phyloP scores from a whole-genome alignment of 2,888 invertebrate genomes.

The Cryptus viduatorius region DNA sequence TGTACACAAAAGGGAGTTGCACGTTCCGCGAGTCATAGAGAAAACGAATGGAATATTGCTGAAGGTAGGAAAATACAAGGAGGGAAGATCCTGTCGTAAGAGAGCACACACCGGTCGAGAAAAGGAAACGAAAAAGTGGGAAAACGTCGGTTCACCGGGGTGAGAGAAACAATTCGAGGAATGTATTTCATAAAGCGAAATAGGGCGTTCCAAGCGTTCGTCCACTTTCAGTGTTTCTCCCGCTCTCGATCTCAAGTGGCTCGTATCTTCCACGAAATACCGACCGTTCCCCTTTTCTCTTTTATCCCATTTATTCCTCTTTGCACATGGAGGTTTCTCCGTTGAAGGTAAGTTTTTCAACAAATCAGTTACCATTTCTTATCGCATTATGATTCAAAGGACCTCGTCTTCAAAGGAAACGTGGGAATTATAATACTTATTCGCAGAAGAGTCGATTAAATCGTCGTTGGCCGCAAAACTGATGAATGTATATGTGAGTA shows the following conservation, averaged over 20 bases:
- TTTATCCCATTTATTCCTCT: constrained; percentile 21
- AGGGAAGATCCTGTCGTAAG: constrained; percentile 4
- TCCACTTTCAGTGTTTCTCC: constrained; percentile 16
- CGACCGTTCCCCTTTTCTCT: background rate
- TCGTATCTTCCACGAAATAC: constrained; percentile 36
- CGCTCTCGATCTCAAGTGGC: constrained; percentile 28
- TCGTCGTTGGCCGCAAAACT: constrained; percentile 27
- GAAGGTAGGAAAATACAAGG: constrained; percentile 26
- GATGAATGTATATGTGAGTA: constrained; percentile 37
- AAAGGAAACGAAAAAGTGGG: constrained; percentile 33
- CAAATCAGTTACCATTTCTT: constrained; percentile 2
- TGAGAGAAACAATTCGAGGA: constrained; percentile 74
- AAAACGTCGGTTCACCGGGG: constrained; percentile 51
- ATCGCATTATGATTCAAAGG: background rate
- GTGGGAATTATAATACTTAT: constrained; percentile 18
- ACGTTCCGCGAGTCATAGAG: constrained; percentile 36
- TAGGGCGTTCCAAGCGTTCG: constrained; percentile 48
- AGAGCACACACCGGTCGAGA: constrained; percentile 29
- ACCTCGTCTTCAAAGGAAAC: background rate
- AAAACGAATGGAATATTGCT: constrained; percentile 36
- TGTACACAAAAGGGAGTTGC: constrained; percentile 45
- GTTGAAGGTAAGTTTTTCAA: constrained; percentile 6
- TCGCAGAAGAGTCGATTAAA: background rate
- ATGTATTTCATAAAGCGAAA: constrained; percentile 73
- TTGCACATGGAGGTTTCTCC: background rate